phyloP scores from a whole-genome alignment of 2,797 vertebrate species.

The Cyclura pinguis region DNA sequence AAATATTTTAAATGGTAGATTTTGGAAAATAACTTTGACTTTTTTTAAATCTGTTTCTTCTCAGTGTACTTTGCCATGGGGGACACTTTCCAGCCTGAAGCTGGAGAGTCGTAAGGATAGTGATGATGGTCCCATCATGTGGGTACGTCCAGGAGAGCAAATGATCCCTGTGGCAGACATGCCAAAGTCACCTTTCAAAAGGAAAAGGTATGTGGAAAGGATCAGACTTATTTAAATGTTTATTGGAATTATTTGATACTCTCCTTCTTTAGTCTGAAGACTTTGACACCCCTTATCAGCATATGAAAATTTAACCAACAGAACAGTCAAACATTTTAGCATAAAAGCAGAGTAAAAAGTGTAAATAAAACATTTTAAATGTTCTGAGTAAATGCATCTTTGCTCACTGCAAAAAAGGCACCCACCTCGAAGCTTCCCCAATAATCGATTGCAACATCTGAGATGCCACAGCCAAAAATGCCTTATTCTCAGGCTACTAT shows the following conservation, averaged over 20 bases:
- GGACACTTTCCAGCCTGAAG: conserved; percentile 92
- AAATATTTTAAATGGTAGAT: background rate
- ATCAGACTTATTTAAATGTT: conserved; percentile 24
- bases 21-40: conserved; percentile 67
- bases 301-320: background rate
- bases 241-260: background rate
- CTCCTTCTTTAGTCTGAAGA: background rate
- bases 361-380: background rate
- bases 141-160: conserved; percentile 98
- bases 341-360: background rate
- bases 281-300: background rate
- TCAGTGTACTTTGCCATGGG: conserved; percentile 96
- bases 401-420: background rate
- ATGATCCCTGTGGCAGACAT: conserved; percentile 99
- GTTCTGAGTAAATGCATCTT: background rate
- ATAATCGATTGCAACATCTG: no score
- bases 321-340: background rate
- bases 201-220: conserved; percentile 87
- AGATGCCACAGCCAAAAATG: background rate
- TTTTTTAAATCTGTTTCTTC: conserved; percentile 61
- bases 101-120: conserved; percentile 92
- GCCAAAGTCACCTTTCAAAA: conserved; percentile 99
- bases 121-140: conserved; percentile 98
- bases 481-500: background rate
- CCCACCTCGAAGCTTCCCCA: no score